Conservation (phyloP, 2,797 vertebrate genomes). For the Acanthopagrus latus region DNA sequence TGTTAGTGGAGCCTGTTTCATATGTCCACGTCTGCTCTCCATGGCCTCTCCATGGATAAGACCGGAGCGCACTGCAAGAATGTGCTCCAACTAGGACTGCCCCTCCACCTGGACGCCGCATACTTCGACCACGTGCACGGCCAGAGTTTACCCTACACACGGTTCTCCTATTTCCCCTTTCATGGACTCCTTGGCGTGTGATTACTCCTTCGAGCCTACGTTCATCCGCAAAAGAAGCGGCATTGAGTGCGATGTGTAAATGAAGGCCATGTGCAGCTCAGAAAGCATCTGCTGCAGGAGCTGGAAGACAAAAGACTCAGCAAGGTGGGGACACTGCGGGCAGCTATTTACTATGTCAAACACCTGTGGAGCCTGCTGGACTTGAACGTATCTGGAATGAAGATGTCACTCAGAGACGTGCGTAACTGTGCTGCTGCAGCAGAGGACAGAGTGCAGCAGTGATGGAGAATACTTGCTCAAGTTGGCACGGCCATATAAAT, state of each 20-base stretch:
- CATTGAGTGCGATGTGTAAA: conserved; percentile 97
- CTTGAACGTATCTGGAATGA: conserved; percentile 70
- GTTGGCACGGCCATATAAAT: too few relatives aligned
- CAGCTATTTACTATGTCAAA: conserved; percentile 92
- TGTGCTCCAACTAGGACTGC: conserved; percentile 72
- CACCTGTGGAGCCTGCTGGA: conserved; percentile 91
- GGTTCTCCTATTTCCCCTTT: conserved; percentile 63
- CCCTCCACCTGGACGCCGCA: conserved; percentile 79
- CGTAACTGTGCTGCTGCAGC: conserved; percentile 38
- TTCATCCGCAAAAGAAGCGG: conserved; percentile 92
- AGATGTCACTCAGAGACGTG: conserved; percentile 48
- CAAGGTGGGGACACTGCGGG: conserved; percentile 95
- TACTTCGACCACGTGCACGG: conserved; percentile 79
- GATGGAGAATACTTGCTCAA: too few relatives aligned
- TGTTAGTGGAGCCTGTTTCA: conserved; percentile 67
- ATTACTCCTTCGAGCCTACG: conserved; percentile 89
- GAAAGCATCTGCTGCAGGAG: conserved; percentile 91
- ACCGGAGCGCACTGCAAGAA: conserved; percentile 68
- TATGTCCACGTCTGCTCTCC: conserved; percentile 69
- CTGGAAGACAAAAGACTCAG: conserved; percentile 91
- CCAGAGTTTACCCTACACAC: conserved; percentile 59
- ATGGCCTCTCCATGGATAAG: conserved; percentile 70
- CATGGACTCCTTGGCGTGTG: conserved; percentile 74
- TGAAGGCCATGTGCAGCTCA: conserved; percentile 92
- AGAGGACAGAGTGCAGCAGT: too few relatives aligned